Evolutionary conservation across 2,113 vertebrate species (phyloP).

Genomic region (Menura novaehollandiae): DNA sequence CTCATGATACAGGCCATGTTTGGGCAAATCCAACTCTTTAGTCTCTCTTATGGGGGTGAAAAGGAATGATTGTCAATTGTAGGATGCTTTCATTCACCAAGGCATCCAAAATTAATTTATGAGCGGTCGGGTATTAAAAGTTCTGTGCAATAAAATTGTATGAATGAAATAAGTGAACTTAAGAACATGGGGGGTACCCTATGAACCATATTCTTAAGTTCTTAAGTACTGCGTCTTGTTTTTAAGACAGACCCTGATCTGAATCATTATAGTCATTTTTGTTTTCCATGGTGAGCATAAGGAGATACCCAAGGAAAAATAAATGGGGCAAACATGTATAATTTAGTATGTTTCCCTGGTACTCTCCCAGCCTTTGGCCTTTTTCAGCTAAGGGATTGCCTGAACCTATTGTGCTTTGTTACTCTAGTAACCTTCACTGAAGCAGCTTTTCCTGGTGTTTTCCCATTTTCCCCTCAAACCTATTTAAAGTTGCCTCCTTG

Average conservation of each 20-base stretch:
- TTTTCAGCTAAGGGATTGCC: background rate
- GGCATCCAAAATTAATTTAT: background rate
- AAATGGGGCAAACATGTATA: background rate
- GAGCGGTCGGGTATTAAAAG: background rate
- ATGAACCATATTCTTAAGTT: background rate
- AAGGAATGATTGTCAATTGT: background rate
- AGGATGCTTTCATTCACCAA: background rate
- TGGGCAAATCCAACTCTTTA: background rate
- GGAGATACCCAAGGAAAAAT: background rate
- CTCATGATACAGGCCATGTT: fast-evolving
- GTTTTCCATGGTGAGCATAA: background rate
- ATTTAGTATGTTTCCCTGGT: background rate
- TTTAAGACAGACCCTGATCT: background rate
- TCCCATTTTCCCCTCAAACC: background rate
- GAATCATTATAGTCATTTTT: background rate
- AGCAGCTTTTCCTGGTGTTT: background rate
- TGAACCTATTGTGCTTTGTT: background rate
- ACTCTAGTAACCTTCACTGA: background rate
- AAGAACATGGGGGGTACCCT: background rate
- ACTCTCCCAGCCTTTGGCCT: background rate
- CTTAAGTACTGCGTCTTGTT: background rate
- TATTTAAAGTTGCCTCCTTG: background rate
- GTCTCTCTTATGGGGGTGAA: fast-evolving
- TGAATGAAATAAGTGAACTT: background rate
- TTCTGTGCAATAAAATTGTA: background rate